Evolutionary conservation across 2,888 invertebrate genomes (phyloP).

Genomic region (Tiphia femorata): DNA sequence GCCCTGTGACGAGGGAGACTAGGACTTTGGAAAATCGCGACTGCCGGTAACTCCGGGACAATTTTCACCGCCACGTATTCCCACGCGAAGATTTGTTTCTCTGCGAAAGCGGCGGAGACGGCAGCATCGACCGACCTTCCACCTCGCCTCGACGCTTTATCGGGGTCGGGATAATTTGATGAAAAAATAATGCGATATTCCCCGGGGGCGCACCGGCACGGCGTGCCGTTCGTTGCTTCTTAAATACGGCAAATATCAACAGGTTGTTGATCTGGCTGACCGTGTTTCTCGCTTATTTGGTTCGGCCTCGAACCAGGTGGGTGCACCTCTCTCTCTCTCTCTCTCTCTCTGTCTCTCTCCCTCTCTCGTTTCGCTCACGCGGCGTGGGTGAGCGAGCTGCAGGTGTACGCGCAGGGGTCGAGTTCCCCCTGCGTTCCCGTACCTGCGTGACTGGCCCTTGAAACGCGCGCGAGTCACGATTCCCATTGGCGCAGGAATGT

Average conservation of each 20-base stretch:
- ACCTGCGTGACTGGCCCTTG: neutral
- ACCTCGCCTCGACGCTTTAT: neutral
- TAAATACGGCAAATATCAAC: conserved; percentile 51
- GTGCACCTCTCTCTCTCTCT: no score
- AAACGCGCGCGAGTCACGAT: neutral
- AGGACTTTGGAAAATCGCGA: no score
- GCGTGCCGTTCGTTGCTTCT: conserved; percentile 25
- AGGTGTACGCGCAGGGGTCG: no score
- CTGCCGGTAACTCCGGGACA: no score
- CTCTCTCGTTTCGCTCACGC: neutral
- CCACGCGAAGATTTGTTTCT: conserved; percentile 8
- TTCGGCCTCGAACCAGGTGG: conserved; percentile 29
- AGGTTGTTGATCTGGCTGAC: conserved; percentile 49
- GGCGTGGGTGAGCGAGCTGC: no score
- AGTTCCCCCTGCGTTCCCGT: no score
- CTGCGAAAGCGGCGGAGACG: no score
- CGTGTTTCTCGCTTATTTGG: conserved; percentile 43
- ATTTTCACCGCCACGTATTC: no score
- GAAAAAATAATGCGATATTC: conserved; percentile 27
- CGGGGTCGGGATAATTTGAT: conserved; percentile 26
- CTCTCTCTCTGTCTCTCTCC: neutral
- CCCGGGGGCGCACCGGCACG: no score
- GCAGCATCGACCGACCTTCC: no score
- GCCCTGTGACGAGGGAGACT: no score
- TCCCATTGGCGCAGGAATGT: neutral